Base-by-base conservation (phyloP, 1,140 invertebrate genomes). In the Yoshiicerus persimilis region DNA sequence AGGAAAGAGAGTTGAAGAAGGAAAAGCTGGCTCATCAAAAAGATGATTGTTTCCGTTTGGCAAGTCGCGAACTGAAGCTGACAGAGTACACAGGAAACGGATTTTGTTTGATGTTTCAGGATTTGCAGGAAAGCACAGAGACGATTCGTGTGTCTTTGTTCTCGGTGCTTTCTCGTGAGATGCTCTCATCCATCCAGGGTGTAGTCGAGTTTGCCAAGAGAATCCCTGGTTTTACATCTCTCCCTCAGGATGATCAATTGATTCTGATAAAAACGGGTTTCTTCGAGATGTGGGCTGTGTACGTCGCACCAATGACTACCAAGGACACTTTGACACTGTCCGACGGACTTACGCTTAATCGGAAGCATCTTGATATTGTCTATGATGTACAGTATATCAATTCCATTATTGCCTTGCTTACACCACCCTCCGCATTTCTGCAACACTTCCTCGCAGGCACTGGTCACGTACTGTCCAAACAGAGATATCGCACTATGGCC, bases 241-340 rank as follows among this genome's bases (percentile, higher is more conserved):
- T 98, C 84, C 95, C 95, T 27, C 97, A 98, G 93, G 97, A 98
- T 91, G 97, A 98, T 93, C 97, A 99, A 93, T 94, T 99, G 85
- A 98, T 98, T 90, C 94, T 99, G 62, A 98, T 98, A 91, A 98
- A 99, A 94, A 95, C 97, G 91, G 98, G 97, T 41, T 99, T 99
- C 94, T 98, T 99, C 92, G 98, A 99, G 93, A 95, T 99, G 83
- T 99, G 98, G 98, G 93, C 99, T 86, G 96, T 96, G 83, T 95
- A 98, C 90, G 96, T 97, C 85, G 94, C 97, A 0, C 95, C 96
- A 84, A 95, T 98, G 92, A 96, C 97, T n/a, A 94, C 95, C 4
- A 95, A 97, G 87, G 94, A 95, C 87, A 95, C 95, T 85, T 93
- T 99, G 91, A 96, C 97, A n/a, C 98, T 99, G 92, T 96, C 97